Conservation (phyloP, 2,797 vertebrate species). For the Danio aesculapii region DNA sequence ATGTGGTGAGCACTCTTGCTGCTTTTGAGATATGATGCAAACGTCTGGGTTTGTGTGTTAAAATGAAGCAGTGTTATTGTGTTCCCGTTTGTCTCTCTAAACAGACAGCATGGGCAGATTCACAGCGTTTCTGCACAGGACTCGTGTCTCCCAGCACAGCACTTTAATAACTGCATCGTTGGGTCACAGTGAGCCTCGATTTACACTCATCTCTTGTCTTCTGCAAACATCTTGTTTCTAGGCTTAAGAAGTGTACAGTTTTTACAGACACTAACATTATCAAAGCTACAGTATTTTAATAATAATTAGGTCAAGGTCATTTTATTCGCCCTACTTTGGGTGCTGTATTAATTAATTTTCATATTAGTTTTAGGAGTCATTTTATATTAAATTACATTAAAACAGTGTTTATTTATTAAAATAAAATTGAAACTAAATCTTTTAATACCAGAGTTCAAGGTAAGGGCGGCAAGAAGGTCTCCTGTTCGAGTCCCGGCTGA, state of each 20-base stretch:
- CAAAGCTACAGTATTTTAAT: too few relatives aligned
- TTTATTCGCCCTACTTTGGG: too few relatives aligned
- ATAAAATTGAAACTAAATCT: too few relatives aligned
- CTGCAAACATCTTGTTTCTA: not conserved
- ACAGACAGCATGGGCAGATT: not conserved
- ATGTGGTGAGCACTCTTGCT: not conserved
- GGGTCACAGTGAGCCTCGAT: not conserved
- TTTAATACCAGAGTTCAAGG: too few relatives aligned
- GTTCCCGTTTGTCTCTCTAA: not conserved
- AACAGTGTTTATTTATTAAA: too few relatives aligned
- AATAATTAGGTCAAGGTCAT: too few relatives aligned
- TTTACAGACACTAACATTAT: not conserved
- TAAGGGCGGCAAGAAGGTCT: too few relatives aligned
- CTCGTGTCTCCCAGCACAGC: not conserved
- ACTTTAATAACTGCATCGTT: constrained; percentile 12
- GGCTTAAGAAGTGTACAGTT: too few relatives aligned
- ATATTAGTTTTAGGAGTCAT: too few relatives aligned
- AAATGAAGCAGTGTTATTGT: constrained; percentile 18
- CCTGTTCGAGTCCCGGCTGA: too few relatives aligned
- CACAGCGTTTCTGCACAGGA: not conserved
- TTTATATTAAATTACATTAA: too few relatives aligned
- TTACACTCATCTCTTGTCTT: not conserved
- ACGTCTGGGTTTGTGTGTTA: not conserved
- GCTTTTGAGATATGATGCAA: constrained; percentile 4
- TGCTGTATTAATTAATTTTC: too few relatives aligned